Evolutionary conservation across 2,113 vertebrate species (phyloP), one percentile per base, ranked within the genome.

Genomic region (Desmodus rotundus): DNA sequence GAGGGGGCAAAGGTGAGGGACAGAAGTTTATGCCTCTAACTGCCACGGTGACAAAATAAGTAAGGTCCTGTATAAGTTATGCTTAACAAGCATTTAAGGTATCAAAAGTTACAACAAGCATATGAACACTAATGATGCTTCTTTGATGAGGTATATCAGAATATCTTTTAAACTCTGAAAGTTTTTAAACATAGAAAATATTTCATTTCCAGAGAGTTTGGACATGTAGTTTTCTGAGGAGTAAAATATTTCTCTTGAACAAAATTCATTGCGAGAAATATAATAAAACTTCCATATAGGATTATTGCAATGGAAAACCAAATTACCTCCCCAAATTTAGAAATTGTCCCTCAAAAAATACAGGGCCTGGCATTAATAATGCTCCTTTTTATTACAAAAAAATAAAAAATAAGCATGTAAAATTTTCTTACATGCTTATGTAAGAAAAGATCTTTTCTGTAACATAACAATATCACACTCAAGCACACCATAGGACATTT

Each of bases 101-200:
- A 58, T 77, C 92, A 41, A 61, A 61, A 78, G 4, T 41, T 58
- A 5, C 13, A 26, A 72, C 67, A 33, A 41, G 36, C 28, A 68
- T 38, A 41, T 47, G 47, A 86, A 12, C 14, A 76, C 31, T 43
- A 20, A 47, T 22, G 26, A n/a, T n/a, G 81, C 41, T 76, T 45
- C 52, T 93, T 15, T 82, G 54, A 73, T 78, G 80, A 92, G 6
- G 28, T 13, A 2, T 26, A 16, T 16, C 77, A 80, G 84, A 56
- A 52, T 38, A 45, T 54, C 17, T 61, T 70, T 83, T 58, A 26
- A 28, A 47, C 33, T 36, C 41, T 94, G 68, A 14, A 14, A 36
- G 89, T 72, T 65, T 96, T 95, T 56, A 89, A 36, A 76, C 38
- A 61, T 26, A 91, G 28, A 78, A 94, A 86, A 26, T 67, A 2